Conservation (phyloP, 1,140 invertebrate species). For the Scaptomyza graminum region DNA sequence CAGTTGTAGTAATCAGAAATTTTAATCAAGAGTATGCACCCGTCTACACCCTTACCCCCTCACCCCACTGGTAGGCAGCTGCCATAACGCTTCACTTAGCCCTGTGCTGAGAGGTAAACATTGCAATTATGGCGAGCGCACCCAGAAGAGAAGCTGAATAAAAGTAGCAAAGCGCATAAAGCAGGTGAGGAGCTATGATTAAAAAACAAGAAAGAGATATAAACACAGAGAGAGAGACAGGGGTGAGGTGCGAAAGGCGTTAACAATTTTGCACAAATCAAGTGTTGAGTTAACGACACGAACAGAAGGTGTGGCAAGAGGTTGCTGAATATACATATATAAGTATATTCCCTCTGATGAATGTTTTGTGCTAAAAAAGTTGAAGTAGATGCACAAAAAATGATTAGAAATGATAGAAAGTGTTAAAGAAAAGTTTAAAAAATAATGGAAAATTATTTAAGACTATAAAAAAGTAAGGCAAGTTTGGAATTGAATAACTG, state of each 20-base stretch:
- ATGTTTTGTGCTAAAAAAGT: constrained; percentile 39
- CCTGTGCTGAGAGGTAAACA: constrained; percentile 67
- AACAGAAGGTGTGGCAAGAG: neutral
- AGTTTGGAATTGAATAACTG: too few relatives aligned
- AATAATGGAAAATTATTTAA: neutral
- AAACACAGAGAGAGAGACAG: neutral
- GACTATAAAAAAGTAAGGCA: neutral
- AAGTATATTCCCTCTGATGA: constrained; percentile 29
- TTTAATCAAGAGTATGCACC: constrained; percentile 73
- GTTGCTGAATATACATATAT: too few relatives aligned
- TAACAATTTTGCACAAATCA: constrained; percentile 67
- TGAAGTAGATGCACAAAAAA: neutral
- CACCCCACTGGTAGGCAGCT: constrained; percentile 35
- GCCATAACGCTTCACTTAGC: constrained; percentile 79
- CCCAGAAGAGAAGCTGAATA: constrained; percentile 33
- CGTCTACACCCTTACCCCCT: constrained; percentile 36
- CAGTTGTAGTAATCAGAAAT: constrained; percentile 81
- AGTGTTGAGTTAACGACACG: constrained; percentile 66
- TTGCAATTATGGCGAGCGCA: constrained; percentile 73
- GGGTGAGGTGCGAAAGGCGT: constrained; percentile 18
- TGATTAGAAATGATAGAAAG: neutral
- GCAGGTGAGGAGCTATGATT: constrained; percentile 74
- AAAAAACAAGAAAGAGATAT: constrained; percentile 41
- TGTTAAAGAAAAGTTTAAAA: constrained; percentile 3
- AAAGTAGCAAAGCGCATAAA: constrained; percentile 43